phyloP scores from a whole-genome alignment of 1,140 invertebrate genomes.

The Eurosta solidaginis region DNA sequence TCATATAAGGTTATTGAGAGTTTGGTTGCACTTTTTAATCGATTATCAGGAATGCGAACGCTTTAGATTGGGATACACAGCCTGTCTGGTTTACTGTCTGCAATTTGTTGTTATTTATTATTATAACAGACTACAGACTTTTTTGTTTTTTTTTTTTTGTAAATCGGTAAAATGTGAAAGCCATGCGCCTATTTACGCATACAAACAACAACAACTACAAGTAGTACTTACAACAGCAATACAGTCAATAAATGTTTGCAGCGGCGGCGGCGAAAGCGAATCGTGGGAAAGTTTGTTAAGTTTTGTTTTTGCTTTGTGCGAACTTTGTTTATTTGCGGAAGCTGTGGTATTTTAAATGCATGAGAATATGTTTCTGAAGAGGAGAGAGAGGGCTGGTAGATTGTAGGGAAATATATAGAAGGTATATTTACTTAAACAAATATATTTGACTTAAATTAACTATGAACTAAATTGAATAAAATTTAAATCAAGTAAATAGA shows the following conservation, averaged over 20 bases:
- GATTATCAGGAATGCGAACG: background rate
- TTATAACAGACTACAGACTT: background rate
- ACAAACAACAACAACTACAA: background rate
- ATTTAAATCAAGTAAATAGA: too few relatives aligned
- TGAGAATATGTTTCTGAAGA: background rate
- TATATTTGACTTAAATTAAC: background rate
- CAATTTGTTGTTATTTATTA: slow-evolving; percentile 1
- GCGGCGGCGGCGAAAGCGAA: background rate
- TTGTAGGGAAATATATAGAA: background rate
- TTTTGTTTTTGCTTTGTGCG: background rate
- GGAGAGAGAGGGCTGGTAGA: background rate
- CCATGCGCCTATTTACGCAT: background rate
- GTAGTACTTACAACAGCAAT: background rate
- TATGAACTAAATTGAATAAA: too few relatives aligned
- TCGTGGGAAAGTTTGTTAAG: background rate
- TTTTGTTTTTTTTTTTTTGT: background rate
- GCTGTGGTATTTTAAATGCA: background rate
- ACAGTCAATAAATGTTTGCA: background rate
- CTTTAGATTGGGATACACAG: background rate
- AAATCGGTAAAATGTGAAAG: background rate
- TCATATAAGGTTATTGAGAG: slow-evolving; percentile 18
- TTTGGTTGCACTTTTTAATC: background rate
- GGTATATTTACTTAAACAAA: background rate
- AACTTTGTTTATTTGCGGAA: background rate
- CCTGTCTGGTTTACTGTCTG: slow-evolving; percentile 3